Conservation (phyloP, 2,113 vertebrate genomes). For the Nothoprocta perdicaria region DNA sequence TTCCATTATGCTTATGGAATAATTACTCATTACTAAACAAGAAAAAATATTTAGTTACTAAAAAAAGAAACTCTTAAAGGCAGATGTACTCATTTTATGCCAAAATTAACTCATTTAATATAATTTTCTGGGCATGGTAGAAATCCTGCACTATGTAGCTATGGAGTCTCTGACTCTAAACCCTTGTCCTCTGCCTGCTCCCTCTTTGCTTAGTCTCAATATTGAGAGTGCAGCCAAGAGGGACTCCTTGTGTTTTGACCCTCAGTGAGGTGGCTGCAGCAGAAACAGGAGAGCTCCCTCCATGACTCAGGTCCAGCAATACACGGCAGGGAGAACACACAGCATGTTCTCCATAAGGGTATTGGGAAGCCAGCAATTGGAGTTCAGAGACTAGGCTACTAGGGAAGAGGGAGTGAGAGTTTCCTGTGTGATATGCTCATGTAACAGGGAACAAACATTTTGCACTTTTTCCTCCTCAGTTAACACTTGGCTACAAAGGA, state of each 20-base stretch:
- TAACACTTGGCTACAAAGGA: constrained; percentile 13
- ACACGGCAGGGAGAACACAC: background rate
- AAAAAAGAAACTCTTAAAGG: background rate
- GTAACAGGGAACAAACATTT: background rate
- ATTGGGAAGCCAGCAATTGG: background rate
- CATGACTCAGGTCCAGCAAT: background rate
- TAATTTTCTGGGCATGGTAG: background rate
- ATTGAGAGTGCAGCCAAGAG: background rate
- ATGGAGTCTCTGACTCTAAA: background rate
- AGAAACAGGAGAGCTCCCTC: background rate
- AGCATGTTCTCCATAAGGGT: background rate
- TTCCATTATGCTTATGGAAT: background rate
- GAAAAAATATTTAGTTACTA: background rate
- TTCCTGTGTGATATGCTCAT: background rate
- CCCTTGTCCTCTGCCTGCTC: background rate
- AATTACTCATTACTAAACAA: background rate
- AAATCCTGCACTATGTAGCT: background rate
- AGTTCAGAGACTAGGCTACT: background rate
- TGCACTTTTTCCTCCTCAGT: background rate
- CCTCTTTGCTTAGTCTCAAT: background rate
- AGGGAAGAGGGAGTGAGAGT: background rate
- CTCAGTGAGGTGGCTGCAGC: background rate
- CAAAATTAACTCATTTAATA: background rate
- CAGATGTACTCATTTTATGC: background rate
- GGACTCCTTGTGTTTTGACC: background rate